Conservation (phyloP, 2,113 vertebrate species). For the Xenopus tropicalis region DNA sequence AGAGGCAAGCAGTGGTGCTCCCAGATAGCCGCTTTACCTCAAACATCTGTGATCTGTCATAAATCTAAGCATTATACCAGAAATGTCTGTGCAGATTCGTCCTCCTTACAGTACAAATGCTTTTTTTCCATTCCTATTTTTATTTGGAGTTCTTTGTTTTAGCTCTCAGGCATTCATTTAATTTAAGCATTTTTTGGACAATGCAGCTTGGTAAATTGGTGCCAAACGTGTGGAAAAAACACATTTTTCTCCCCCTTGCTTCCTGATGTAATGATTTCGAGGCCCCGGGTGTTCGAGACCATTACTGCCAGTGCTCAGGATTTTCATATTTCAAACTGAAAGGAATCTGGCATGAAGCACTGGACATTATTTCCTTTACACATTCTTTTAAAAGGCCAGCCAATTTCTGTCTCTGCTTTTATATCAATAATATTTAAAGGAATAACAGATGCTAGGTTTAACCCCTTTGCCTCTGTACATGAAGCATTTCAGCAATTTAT, state of each 20-base stretch:
- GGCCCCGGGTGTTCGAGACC: slow-evolving; percentile 36
- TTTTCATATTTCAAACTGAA: slow-evolving; percentile 45
- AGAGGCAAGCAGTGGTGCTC: no score
- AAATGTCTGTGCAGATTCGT: no score
- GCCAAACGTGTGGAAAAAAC: slow-evolving; percentile 41
- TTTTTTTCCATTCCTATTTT: slow-evolving; percentile 28
- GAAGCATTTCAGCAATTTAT: no score
- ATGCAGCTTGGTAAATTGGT: slow-evolving; percentile 23
- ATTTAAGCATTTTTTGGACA: neutral
- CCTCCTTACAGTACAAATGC: slow-evolving; percentile 3
- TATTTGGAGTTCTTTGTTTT: slow-evolving; percentile 34
- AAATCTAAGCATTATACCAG: no score
- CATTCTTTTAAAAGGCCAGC: slow-evolving; percentile 38
- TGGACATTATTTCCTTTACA: slow-evolving; percentile 14
- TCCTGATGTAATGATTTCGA: slow-evolving; percentile 29
- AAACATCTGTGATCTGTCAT: no score
- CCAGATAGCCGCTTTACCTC: no score
- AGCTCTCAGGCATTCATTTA: slow-evolving; percentile 12
- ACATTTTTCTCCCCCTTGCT: slow-evolving; percentile 27
- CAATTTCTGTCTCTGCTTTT: slow-evolving; percentile 31
- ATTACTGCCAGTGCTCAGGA: slow-evolving; percentile 42
- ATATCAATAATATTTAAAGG: slow-evolving; percentile 43
- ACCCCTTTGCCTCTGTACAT: neutral
- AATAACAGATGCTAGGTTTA: slow-evolving; percentile 41
- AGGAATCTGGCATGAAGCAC: slow-evolving; percentile 32